Evolutionary conservation across 2,888 invertebrate genomes (phyloP), one percentile per base, ranked within the genome.

Genomic region (Scaptomyza polygonia): DNA sequence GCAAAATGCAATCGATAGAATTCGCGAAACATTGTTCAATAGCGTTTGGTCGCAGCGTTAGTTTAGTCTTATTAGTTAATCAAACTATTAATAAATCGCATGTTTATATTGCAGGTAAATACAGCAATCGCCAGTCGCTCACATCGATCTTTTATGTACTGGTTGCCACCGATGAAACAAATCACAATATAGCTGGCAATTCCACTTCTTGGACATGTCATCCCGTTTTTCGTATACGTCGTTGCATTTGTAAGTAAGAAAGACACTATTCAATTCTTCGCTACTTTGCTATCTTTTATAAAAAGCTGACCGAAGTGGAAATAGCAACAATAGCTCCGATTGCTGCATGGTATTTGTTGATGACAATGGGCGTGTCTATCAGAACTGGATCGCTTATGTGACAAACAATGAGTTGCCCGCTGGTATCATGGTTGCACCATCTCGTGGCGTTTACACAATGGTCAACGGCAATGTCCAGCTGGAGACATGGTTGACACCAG

Each of bases 341-440:
- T 90, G 91, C 43, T 92, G 91, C 55, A 90, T 91, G 88, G 55
- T 92, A 69, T 88, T 85, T 79, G 66, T 91, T 70, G 89, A 92
- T 88, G 82, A 91, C 84, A 72, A 79, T 3, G 90, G 90, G 1
- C 90, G 93, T 5, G 92, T 92, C 1, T 93, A 93, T 77, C 71
- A 90, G 64, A 90, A 90, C 61, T 93, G 93, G 93, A 58, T 72
- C 0, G 82, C 90, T 9, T 93, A 91, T 79, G 70, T 92, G 30
- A 56, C 76, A 1, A 86, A 90, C 11, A 93, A 93, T 82, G 90
- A 91, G 55, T 85, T 93, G 29, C 91, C 92, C 0, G 73, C 89
- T 53, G 92, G 93, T 27, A 76, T 89, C 12, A 92, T 93, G 91
- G 85, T 92, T 45, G 88, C 92, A 0, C 93, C 93, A 0, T 58